Evolutionary conservation across 1,140 invertebrate genomes (phyloP), one percentile per base, ranked within the genome.

Genomic region (Planococcus citri): DNA sequence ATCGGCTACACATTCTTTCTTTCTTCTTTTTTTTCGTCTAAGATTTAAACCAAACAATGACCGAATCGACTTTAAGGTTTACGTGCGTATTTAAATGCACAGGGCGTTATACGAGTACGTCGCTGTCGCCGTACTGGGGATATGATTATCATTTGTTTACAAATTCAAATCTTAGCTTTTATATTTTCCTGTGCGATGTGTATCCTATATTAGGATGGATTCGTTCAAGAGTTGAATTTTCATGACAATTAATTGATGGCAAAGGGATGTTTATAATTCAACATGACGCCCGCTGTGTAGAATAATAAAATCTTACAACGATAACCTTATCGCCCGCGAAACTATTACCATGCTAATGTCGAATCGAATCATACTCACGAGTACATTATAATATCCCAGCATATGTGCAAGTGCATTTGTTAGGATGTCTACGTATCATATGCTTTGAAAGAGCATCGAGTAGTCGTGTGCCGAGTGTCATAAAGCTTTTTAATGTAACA

Each of bases 261-360:
- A 51, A 9, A 51, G 41, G 41, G 41, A 51, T 51, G 41, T n/a
- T 51, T n/a, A n/a, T 51, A 51, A 51, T 51, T 51, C 41, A 51
- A 51, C 17, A 14, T 17, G 41, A 37, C 6, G 33, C 17, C 17
- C 3, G n/a, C 3, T 17, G 41, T 17, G 41, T 51, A 9, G 41
- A 51, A 51, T 51, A 51, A 51, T 51, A 51, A 33, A 33, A 33
- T 12, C 3, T 33, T n/a, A n/a, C 29, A 33, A 51, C 41, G 41
- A 51, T 3, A 20, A 51, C 41, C 17, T 51, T 51, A 51, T 51
- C 41, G 41, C 17, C 41, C 17, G 41, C 41, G 41, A 51, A 51
- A 51, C 41, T 20, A 51, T 51, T 51, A 51, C 4, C 41, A 51
- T 51, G 41, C 41, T 51, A 51, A 37, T 51, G 17, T 51, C 6